A percentile compares a stretch with the other conserved stretches of the same genome.
These are phyloP conservation scores for Trichomalopsis sarcophagae DNA, from an alignment of 1,140 invertebrate genomes.

Conservation along the genomic window DNA sequence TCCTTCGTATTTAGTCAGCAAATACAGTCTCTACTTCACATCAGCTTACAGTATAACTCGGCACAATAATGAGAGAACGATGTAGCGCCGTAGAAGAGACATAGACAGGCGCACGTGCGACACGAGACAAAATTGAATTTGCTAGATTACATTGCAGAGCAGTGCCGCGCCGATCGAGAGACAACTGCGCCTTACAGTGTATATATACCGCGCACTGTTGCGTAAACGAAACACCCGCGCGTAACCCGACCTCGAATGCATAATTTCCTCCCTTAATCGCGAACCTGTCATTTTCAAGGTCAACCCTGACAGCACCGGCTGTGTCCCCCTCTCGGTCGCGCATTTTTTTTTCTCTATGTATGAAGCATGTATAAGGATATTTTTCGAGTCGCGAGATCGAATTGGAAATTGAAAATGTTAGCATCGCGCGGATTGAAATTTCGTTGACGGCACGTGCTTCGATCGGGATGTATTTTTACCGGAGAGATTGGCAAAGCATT, in stretches of 20 bases:
- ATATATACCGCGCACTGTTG: not conserved
- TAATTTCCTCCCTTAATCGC: constrained; percentile 20
- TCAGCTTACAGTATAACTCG: no score
- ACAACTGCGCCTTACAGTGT: not conserved
- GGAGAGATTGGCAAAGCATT: no score
- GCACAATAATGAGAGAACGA: no score
- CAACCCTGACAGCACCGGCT: not conserved
- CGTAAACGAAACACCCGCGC: not conserved
- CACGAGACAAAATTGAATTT: not conserved
- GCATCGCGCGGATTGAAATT: no score
- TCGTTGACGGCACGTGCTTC: no score
- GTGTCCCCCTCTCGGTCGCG: not conserved
- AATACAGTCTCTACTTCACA: no score
- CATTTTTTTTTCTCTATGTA: not conserved
- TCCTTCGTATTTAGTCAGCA: no score
- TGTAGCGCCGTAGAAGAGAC: not conserved
- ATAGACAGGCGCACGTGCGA: not conserved
- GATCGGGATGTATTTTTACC: no score
- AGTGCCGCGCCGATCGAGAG: not conserved
- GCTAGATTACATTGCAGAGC: not conserved
- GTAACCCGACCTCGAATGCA: constrained; percentile 18
- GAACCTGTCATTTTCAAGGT: constrained; percentile 10
- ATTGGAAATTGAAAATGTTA: no score
- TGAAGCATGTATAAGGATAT: no score
- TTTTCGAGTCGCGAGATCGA: no score